Evolutionary conservation across 1,140 invertebrate species (phyloP).

Genomic region (Heterodera schachtii): DNA sequence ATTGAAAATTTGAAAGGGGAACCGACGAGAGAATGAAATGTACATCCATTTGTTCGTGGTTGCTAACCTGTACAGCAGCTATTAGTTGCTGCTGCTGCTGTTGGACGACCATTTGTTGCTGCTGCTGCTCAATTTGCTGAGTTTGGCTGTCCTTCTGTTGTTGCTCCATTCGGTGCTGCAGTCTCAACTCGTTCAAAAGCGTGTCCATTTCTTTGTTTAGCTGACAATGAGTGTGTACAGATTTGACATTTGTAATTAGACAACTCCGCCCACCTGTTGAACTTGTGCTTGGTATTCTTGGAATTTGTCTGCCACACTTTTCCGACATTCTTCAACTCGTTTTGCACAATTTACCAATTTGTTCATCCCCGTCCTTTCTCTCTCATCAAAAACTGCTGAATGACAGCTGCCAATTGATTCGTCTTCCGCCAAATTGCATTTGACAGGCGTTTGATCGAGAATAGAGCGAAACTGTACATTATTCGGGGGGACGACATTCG

Average conservation of each 20-base stretch:
- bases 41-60: too few species aligned
- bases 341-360: not conserved
- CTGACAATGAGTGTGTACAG: not conserved
- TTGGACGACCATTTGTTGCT: constrained; percentile 20
- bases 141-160: not conserved
- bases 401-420: not conserved
- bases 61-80: constrained; percentile 13
- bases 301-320: constrained; percentile 8
- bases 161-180: constrained; percentile 32
- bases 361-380: not conserved
- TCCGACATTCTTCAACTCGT: not conserved
- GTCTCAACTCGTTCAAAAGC: constrained; percentile 28
- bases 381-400: not conserved
- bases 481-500: too few species aligned
- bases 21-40: too few species aligned
- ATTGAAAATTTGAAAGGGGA: too few species aligned
- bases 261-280: constrained; percentile 7
- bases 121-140: constrained; percentile 25
- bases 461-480: not conserved
- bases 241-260: constrained; percentile 8
- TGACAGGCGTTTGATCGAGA: not conserved
- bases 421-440: not conserved
- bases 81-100: constrained; percentile 23
- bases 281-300: constrained; percentile 13
- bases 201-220: constrained; percentile 27